Percentiles rank a stretch among this genome's conserved stretches.
Evolutionary conservation across 2,888 invertebrate genomes (phyloP).

Genomic region (Antheraea assamensis): DNA sequence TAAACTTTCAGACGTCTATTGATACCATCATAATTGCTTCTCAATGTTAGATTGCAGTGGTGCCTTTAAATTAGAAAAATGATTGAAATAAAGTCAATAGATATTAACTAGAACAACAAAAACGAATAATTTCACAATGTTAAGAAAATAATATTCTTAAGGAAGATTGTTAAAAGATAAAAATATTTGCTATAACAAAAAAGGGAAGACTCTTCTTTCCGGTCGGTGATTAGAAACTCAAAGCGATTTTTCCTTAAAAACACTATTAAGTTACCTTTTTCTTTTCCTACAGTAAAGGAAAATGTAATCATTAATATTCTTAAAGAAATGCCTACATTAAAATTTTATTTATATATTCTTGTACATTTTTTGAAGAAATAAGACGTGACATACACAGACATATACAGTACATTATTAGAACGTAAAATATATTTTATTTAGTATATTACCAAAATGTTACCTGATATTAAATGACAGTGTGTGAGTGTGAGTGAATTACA

Average conservation of each 20-base stretch:
- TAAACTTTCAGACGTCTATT: neutral
- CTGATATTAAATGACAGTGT: too few species aligned
- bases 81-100: neutral
- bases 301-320: slow-evolving; percentile 4
- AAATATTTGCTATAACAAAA: neutral
- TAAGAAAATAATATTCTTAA: neutral
- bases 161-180: neutral
- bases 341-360: neutral
- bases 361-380: neutral
- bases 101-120: neutral
- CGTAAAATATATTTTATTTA: too few species aligned
- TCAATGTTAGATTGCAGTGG: neutral
- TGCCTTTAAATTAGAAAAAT: neutral
- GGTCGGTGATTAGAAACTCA: slow-evolving; percentile 3
- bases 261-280: slow-evolving; percentile 8
- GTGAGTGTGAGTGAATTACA: too few species aligned
- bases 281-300: neutral
- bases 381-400: neutral
- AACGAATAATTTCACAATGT: neutral
- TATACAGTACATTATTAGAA: too few species aligned
- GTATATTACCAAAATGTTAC: too few species aligned
- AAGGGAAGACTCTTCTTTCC: neutral
- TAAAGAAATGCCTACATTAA: neutral
- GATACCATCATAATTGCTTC: neutral
- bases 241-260: slow-evolving; percentile 12